These are phyloP conservation scores for Denticeps clupeoides DNA, from an alignment of 2,797 vertebrate species.

Conservation along the genomic window DNA sequence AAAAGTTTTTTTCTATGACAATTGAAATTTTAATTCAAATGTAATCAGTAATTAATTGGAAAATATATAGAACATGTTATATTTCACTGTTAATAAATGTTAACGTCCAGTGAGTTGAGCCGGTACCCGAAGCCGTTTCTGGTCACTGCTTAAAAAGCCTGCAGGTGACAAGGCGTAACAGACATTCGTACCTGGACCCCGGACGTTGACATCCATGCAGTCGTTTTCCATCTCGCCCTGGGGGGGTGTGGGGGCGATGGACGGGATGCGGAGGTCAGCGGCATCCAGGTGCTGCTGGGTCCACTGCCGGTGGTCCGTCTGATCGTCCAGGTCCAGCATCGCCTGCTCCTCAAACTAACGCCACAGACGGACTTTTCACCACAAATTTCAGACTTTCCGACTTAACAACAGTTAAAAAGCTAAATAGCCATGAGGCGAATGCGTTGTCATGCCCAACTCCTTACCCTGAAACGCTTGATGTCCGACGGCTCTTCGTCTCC, in stretches of 20 bases:
- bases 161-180: too few relatives aligned
- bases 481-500: slow-evolving; percentile 77
- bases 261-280: slow-evolving; percentile 83
- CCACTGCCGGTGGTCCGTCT: slow-evolving; percentile 93
- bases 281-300: slow-evolving; percentile 96
- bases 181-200: slow-evolving; percentile 74
- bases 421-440: not conserved
- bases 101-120: too few relatives aligned
- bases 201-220: slow-evolving; percentile 94
- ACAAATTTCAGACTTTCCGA: not conserved
- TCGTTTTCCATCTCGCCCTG: slow-evolving; percentile 90
- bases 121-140: too few relatives aligned
- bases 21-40: too few relatives aligned
- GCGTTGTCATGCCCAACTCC: slow-evolving; percentile 15
- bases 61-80: too few relatives aligned
- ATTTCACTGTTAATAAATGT: too few relatives aligned
- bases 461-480: slow-evolving; percentile 85
- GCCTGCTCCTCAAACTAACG: slow-evolving; percentile 81
- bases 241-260: slow-evolving; percentile 89
- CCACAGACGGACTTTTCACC: not conserved
- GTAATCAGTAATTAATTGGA: too few relatives aligned
- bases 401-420: not conserved
- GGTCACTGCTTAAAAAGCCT: too few relatives aligned
- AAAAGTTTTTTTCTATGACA: too few relatives aligned
- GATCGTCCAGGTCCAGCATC: slow-evolving; percentile 72